Base-by-base conservation (phyloP, 2,888 invertebrate species). In the Oscheius sp. region DNA sequence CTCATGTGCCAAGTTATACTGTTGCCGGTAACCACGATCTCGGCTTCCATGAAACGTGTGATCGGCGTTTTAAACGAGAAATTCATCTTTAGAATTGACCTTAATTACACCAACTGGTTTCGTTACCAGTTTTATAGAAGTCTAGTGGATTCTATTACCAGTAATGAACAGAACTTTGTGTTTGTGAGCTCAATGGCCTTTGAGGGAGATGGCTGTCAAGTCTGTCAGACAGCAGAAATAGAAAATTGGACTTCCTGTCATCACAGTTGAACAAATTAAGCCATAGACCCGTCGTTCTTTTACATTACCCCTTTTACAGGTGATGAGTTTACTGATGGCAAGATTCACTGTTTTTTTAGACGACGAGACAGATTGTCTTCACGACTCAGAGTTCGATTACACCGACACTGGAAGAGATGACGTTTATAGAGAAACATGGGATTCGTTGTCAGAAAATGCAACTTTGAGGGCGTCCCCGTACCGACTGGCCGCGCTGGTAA, bases 11-110 rank as follows among this genome's bases (percentile, higher is more conserved):
- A 7, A 60, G 37, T 35, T 37, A 72, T 89, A 92, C 94, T 63
- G 93, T 94, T 29, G 94, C 94, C 62, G 98, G 99, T 11, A 99
- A 99, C 91, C 98, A 99, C 91, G 99, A 99, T 89, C 93, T 98
- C 86, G 98, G 98, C 75, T 98, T 96, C 90, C 98, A 99, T 91
- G 96, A 97, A 48, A 21, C 21, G 21, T 21, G 21, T 21, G 21
- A 21, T 47, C 21, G 21, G 21, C 21, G 21, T 21, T 21, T 21
- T 21, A 21, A 47, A 66, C 10, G 21, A 50, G 7, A 3, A 58
- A 63, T 33, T 11, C 55, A n/a, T 10, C 65, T 79, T 63, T 75
- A 84, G 84, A 66, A 73, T 84, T 7, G 50, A 74, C 57, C 83
- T 82, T 0, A 65, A 74, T n/a, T 58, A 74, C 0, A 57, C 85